These are phyloP conservation scores for Clistopyga incitator DNA, from an alignment of 2,888 invertebrate genomes.

Conservation along the genomic window DNA sequence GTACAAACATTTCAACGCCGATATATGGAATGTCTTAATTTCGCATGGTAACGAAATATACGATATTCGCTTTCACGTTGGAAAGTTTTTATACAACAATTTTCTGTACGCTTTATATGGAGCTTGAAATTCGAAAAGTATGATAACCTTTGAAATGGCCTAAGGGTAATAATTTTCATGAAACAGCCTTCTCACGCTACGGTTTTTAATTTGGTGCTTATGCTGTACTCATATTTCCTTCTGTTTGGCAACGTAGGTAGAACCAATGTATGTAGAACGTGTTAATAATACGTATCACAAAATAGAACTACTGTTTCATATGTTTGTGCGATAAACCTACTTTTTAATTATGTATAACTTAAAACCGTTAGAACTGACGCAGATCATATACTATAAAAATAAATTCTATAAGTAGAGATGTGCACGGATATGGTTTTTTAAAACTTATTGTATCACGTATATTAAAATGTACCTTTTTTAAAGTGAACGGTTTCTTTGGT, in stretches of 20 bases:
- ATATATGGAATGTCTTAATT: not conserved
- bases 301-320: not conserved
- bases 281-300: not conserved
- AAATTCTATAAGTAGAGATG: too few relatives aligned
- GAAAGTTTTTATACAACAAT: not conserved
- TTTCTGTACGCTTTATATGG: not conserved
- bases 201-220: not conserved
- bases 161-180: not conserved
- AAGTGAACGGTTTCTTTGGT: too few relatives aligned
- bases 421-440: too few relatives aligned
- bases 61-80: not conserved
- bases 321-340: too few relatives aligned
- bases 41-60: not conserved
- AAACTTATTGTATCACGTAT: too few relatives aligned
- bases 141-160: not conserved
- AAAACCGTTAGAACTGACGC: too few relatives aligned
- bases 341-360: too few relatives aligned
- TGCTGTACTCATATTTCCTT: not conserved
- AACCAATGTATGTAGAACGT: not conserved
- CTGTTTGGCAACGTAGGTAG: not conserved
- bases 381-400: too few relatives aligned
- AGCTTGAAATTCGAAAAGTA: not conserved
- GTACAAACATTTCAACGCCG: slow-evolving; percentile 9
- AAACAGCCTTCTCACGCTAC: not conserved
- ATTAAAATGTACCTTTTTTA: too few relatives aligned